phyloP scores from a whole-genome alignment of 1,140 invertebrate genomes.

The Hyles euphorbiae region DNA sequence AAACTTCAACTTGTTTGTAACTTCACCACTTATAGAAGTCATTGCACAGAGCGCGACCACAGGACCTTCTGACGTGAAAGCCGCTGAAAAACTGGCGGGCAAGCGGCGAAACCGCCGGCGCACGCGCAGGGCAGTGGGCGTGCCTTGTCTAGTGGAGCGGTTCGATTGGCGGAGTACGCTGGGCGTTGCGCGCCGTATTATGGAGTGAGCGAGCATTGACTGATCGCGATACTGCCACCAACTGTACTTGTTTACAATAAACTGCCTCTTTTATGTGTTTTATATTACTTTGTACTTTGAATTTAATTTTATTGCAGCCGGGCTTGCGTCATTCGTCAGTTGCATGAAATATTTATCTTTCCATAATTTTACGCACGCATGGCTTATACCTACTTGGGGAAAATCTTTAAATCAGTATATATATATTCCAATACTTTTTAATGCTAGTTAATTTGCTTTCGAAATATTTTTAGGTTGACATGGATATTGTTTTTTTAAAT shows the following conservation, averaged over 20 bases:
- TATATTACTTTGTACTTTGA: slow-evolving; percentile 64
- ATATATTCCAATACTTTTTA: too few species aligned
- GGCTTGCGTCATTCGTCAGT: slow-evolving; percentile 41
- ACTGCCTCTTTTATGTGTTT: slow-evolving; percentile 68
- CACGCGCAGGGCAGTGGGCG: slow-evolving; percentile 55
- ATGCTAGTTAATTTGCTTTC: too few species aligned
- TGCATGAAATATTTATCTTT: slow-evolving; percentile 8
- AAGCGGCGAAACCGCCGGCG: slow-evolving; percentile 30
- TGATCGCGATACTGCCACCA: slow-evolving; percentile 51
- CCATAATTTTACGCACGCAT: not conserved
- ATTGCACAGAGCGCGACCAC: slow-evolving; percentile 35
- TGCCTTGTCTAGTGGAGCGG: slow-evolving; percentile 30
- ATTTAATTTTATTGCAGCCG: slow-evolving; percentile 62
- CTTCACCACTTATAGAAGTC: slow-evolving; percentile 60
- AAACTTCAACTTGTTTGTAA: slow-evolving; percentile 61
- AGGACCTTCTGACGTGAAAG: slow-evolving; percentile 34
- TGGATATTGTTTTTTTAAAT: too few species aligned
- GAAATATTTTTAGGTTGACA: too few species aligned
- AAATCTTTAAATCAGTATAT: too few species aligned
- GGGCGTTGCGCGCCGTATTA: slow-evolving; percentile 45
- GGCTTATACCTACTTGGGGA: not conserved
- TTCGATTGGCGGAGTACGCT: slow-evolving; percentile 38
- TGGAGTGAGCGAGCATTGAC: slow-evolving; percentile 54
- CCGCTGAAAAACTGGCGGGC: slow-evolving; percentile 55
- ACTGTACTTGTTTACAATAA: slow-evolving; percentile 70